A percentile compares a stretch with the other conserved stretches of the same genome.
These are phyloP conservation scores for Dinocampus coccinellae DNA, from an alignment of 2,888 invertebrate species.

Conservation along the genomic window DNA sequence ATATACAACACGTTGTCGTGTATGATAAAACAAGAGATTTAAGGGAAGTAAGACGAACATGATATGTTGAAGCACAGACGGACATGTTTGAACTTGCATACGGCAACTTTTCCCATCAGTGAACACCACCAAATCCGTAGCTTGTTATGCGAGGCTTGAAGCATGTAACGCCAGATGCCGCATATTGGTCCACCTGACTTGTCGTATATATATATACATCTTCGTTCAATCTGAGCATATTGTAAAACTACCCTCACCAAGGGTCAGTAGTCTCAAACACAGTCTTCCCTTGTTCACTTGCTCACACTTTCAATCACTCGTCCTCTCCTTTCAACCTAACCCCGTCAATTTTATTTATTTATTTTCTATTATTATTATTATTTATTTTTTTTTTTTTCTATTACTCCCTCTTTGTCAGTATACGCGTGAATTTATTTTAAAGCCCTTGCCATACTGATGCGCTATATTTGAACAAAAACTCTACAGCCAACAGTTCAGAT, in stretches of 20 bases:
- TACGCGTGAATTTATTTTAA: neutral
- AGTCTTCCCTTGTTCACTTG: neutral
- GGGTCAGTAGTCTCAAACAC: constrained; percentile 1
- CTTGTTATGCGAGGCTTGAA: constrained; percentile 68
- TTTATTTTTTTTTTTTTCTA: no score
- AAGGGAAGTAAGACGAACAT: constrained; percentile 39
- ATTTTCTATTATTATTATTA: no score
- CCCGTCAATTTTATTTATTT: no score
- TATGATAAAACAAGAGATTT: neutral
- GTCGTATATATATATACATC: constrained; percentile 17
- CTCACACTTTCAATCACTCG: no score
- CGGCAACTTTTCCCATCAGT: constrained; percentile 68
- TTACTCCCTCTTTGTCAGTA: neutral
- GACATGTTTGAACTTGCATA: constrained; percentile 60
- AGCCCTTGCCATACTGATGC: neutral
- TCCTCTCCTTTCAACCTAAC: no score
- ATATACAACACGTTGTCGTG: neutral
- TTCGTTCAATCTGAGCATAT: constrained; percentile 22
- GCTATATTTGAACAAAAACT: neutral
- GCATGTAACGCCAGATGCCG: constrained; percentile 68
- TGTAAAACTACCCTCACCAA: neutral
- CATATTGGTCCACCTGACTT: constrained; percentile 63
- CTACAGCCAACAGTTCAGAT: neutral
- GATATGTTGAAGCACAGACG: constrained; percentile 37
- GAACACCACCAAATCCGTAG: constrained; percentile 59